Base-by-base conservation (phyloP, 1,140 invertebrate species). In the Drosophila nebulosa region DNA sequence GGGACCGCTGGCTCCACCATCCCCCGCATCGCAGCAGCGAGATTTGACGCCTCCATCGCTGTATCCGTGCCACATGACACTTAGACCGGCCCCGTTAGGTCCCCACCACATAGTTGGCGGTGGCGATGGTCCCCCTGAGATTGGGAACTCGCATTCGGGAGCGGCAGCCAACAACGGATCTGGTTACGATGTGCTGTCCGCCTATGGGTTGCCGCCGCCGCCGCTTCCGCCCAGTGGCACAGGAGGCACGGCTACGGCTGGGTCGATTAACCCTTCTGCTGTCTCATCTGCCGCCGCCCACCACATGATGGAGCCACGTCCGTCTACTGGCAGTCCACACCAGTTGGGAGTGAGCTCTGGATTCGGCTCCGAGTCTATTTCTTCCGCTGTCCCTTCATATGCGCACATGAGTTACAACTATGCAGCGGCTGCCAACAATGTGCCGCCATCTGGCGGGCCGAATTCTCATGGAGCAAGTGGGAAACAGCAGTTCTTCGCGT, bases 401-500 rank as follows among this genome's bases (percentile, higher is more conserved):
- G 70, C 79, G 2, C 79, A 84, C 27, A 89, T 88, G 85, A 74
- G 84, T 66, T 89, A 89, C 21, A 89, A 89, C 16, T 89, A 89
- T 32, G 84, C 81, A 4, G 51, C 78, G 7, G 65, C 80, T 9
- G 51, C 78, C 21, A 74, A 58, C 36, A 69, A 68, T 18, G 51
- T 74, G n/a, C 30, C 68, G 4, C 26, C 74, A 9, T 67, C 81
- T 4, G 42, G 32, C 16, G 39, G 56, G 3, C 64, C 32, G 6
- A 79, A 65, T 10, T 53, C 74, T 4, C 79, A 88, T 35, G 75
- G 61, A 7, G 32, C 83, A 9, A 35, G 64, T 6, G 89, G 89
- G 50, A 90, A 90, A 27, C 89, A 90, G 50, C 89, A 90, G 55
- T 90, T 90, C 42, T 90, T 90, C 22, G 89, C 89, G 1, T 90